These are phyloP conservation scores for Hippocampus barbouri DNA, from an alignment of 2,113 vertebrate genomes.

Conservation along the genomic window DNA sequence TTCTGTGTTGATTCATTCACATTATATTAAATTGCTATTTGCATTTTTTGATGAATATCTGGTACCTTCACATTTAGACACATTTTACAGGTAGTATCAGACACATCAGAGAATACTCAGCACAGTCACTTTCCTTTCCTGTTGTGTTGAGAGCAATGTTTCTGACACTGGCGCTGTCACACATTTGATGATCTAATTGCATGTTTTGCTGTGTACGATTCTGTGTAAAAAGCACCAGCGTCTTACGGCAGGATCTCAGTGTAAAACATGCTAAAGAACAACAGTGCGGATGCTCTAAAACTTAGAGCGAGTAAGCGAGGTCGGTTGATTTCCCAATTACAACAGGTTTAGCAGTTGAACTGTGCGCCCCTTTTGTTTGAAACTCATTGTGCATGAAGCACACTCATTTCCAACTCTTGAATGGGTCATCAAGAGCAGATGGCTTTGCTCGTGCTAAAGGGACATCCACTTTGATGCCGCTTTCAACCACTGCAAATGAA, in stretches of 20 bases:
- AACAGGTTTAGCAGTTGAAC: conserved; percentile 28
- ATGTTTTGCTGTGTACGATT: neutral
- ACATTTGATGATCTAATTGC: neutral
- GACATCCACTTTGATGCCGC: conserved; percentile 16
- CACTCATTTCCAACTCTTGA: conserved; percentile 18
- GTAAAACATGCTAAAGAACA: neutral
- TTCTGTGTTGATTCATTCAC: too few relatives aligned
- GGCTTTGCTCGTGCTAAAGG: conserved; percentile 19
- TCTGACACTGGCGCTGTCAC: too few relatives aligned
- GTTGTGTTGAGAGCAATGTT: too few relatives aligned
- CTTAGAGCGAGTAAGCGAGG: neutral
- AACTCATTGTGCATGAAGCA: conserved; percentile 24
- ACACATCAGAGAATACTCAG: too few relatives aligned
- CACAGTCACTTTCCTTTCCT: too few relatives aligned
- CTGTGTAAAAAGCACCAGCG: neutral
- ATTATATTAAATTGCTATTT: too few relatives aligned
- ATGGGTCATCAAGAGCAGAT: conserved; percentile 21
- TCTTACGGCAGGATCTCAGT: neutral
- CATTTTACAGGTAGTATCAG: too few relatives aligned
- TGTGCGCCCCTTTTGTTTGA: conserved; percentile 31
- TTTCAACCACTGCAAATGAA: conserved; percentile 19
- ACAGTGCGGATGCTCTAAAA: neutral
- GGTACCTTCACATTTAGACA: too few relatives aligned
- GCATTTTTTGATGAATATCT: too few relatives aligned
- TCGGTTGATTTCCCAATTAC: conserved; percentile 21